These are phyloP conservation scores for Eudyptes chrysolophus DNA, from an alignment of 2,113 vertebrate genomes.

Conservation along the genomic window DNA sequence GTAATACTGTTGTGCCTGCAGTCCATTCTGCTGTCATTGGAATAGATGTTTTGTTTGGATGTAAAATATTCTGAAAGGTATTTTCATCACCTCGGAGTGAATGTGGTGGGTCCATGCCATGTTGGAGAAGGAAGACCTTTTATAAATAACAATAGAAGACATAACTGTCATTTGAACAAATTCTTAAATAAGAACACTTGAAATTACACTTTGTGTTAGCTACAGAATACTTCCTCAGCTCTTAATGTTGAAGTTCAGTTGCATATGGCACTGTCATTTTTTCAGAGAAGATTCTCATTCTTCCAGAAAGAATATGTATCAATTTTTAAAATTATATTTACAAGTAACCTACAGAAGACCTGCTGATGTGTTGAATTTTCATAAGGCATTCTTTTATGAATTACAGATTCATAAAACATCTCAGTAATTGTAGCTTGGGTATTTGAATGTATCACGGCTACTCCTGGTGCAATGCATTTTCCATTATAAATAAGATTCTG, in stretches of 20 bases:
- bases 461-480: neutral
- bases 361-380: neutral
- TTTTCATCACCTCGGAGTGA: neutral
- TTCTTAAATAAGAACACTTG: neutral
- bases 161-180: neutral
- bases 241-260: neutral
- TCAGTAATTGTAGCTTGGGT: neutral
- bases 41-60: neutral
- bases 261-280: neutral
- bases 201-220: neutral
- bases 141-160: neutral
- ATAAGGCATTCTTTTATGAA: neutral
- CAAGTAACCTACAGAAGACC: neutral
- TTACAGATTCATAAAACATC: neutral
- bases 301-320: neutral
- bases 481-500: neutral
- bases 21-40: neutral
- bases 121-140: neutral
- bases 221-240: neutral
- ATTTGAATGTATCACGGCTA: neutral
- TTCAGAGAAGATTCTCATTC: neutral
- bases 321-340: slow-evolving; percentile 21
- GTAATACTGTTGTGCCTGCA: neutral
- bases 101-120: neutral
- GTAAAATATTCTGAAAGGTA: neutral